phyloP scores from a whole-genome alignment of 2,888 invertebrate genomes.

The Drosophila infuscata region DNA sequence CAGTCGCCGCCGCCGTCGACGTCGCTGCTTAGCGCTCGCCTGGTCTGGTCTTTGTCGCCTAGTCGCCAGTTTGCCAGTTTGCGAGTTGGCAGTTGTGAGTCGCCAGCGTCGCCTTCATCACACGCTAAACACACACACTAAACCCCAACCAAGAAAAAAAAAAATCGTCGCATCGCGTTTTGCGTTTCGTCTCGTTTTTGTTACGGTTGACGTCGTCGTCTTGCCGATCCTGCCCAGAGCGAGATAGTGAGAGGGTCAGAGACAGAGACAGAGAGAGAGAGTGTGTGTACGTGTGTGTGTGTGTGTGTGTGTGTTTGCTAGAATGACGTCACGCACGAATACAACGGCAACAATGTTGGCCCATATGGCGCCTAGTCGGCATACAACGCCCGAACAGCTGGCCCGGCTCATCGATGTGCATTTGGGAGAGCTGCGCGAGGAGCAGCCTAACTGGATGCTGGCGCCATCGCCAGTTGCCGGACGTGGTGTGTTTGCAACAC shows the following conservation, averaged over 20 bases:
- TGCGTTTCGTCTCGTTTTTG: conserved; percentile 37
- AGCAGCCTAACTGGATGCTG: conserved; percentile 87
- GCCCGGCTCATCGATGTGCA: conserved; percentile 82
- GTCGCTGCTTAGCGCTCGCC: conserved; percentile 37
- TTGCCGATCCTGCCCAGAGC: conserved; percentile 28
- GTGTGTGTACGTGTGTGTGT: not conserved
- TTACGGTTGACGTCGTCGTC: conserved; percentile 8
- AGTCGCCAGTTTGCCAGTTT: conserved; percentile 28
- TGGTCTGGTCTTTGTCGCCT: conserved; percentile 54
- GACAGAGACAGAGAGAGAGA: not conserved
- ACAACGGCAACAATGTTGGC: conserved; percentile 67
- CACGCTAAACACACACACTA: conserved; percentile 47
- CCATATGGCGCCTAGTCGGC: conserved; percentile 73
- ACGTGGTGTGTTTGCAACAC: conserved; percentile 89
- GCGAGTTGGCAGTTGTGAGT: conserved; percentile 30
- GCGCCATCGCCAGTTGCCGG: conserved; percentile 88
- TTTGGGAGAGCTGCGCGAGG: conserved; percentile 79
- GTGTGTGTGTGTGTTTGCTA: conserved; percentile 3
- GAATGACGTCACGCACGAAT: conserved; percentile 36
- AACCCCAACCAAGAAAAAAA: not conserved
- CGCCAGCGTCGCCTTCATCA: conserved; percentile 56
- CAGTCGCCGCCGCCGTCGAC: conserved; percentile 23
- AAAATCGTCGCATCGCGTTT: conserved; percentile 60
- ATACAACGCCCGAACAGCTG: conserved; percentile 78
- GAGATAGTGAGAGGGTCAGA: not conserved